phyloP scores from a whole-genome alignment of 1,140 invertebrate genomes.

The Papilio polyxenes region DNA sequence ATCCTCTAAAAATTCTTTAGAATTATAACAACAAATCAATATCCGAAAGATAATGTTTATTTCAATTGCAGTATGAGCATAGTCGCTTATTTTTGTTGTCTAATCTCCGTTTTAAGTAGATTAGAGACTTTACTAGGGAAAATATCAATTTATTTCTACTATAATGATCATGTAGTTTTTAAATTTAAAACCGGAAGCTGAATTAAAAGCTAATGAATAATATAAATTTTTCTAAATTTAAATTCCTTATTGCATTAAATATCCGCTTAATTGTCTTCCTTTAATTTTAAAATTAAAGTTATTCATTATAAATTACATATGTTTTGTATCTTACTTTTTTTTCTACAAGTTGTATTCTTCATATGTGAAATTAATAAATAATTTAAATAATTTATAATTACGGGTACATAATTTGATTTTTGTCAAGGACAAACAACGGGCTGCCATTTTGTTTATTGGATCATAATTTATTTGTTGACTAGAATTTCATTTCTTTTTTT shows the following conservation, averaged over 20 bases:
- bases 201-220: neutral
- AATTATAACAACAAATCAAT: neutral
- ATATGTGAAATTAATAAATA: neutral
- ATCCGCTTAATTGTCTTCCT: constrained; percentile 5
- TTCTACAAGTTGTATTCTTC: neutral
- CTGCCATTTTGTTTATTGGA: constrained; percentile 2
- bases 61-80: neutral
- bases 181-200: neutral
- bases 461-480: neutral
- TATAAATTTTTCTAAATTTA: neutral
- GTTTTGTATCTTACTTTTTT: neutral
- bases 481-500: neutral
- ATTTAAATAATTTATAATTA: neutral
- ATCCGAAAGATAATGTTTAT: neutral
- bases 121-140: neutral
- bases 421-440: neutral
- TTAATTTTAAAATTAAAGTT: neutral
- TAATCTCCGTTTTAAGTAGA: neutral
- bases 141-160: too few relatives aligned
- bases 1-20: neutral
- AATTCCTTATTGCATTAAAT: neutral
- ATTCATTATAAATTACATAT: neutral
- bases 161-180: too few relatives aligned
- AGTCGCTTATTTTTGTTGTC: too few relatives aligned
- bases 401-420: neutral